These are phyloP conservation scores for Globicephala melas DNA, from an alignment of 2,113 vertebrate genomes.

Conservation along the genomic window DNA sequence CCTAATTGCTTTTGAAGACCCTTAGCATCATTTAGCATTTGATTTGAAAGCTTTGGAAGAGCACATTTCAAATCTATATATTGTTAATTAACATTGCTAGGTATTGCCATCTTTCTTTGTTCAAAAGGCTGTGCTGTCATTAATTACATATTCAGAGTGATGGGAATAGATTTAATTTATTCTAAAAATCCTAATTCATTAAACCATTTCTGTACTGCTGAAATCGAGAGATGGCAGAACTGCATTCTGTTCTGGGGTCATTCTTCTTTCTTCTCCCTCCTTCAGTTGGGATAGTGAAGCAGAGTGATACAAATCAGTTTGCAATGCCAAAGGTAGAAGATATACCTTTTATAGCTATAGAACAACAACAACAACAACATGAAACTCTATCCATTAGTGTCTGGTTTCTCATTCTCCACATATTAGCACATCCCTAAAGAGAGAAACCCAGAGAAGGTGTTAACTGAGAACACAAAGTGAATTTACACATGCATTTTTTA, in stretches of 20 bases:
- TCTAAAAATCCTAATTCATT: background rate
- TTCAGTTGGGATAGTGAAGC: background rate
- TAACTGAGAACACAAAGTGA: background rate
- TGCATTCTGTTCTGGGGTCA: background rate
- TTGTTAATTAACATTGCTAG: background rate
- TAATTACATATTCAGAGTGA: background rate
- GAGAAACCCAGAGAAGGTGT: background rate
- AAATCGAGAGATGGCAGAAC: background rate
- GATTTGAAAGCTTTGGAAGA: constrained; percentile 6
- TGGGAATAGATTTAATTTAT: background rate
- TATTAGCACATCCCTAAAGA: background rate
- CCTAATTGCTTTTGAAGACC: constrained; percentile 34
- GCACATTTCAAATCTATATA: background rate
- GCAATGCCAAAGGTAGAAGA: background rate
- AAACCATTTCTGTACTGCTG: background rate
- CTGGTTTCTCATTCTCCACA: background rate
- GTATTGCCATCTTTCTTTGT: background rate
- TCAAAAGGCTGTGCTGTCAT: background rate
- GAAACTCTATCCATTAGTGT: background rate
- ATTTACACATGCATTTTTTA: background rate
- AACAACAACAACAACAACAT: background rate
- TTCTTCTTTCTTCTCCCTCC: background rate
- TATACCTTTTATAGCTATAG: background rate
- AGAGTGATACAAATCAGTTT: background rate
- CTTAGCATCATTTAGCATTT: background rate